These are phyloP conservation scores for Drosophila seclusa DNA, from an alignment of 2,888 invertebrate genomes.

Conservation along the genomic window DNA sequence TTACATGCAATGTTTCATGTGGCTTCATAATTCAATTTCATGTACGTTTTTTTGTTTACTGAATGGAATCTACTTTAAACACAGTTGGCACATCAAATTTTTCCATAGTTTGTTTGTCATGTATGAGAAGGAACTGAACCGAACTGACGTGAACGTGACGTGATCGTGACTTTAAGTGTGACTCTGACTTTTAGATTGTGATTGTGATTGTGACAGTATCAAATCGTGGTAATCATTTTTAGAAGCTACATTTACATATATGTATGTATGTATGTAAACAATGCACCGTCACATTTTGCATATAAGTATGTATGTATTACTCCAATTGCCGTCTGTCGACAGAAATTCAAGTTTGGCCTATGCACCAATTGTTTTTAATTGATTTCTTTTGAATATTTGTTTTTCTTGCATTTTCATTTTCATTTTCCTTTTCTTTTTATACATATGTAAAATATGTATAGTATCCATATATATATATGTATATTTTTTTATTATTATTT, in stretches of 20 bases:
- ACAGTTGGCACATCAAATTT: conserved; percentile 76
- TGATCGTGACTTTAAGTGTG: conserved; percentile 9
- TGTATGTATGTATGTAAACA: background rate
- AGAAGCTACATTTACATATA: conserved; percentile 36
- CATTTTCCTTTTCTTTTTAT: background rate
- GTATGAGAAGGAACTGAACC: conserved; percentile 69
- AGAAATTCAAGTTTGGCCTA: conserved; percentile 37
- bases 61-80: conserved; percentile 60
- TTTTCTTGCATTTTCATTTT: background rate
- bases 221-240: conserved; percentile 34
- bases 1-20: conserved; percentile 63
- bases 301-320: conserved; percentile 7
- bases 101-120: conserved; percentile 44
- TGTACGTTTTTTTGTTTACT: conserved; percentile 45
- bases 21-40: conserved; percentile 60
- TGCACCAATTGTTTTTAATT: conserved; percentile 28
- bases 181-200: conserved; percentile 3
- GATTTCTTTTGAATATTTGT: conserved; percentile 7
- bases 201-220: conserved; percentile 12
- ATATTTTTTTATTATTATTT: conserved; percentile 11
- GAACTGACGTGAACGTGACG: conserved; percentile 45
- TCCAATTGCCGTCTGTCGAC: background rate
- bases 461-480: conserved; percentile 18
- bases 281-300: conserved; percentile 27
- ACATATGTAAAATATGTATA: conserved; percentile 23